Evolutionary conservation across 2,113 vertebrate genomes (phyloP).

Genomic region (Myotis davidii): DNA sequence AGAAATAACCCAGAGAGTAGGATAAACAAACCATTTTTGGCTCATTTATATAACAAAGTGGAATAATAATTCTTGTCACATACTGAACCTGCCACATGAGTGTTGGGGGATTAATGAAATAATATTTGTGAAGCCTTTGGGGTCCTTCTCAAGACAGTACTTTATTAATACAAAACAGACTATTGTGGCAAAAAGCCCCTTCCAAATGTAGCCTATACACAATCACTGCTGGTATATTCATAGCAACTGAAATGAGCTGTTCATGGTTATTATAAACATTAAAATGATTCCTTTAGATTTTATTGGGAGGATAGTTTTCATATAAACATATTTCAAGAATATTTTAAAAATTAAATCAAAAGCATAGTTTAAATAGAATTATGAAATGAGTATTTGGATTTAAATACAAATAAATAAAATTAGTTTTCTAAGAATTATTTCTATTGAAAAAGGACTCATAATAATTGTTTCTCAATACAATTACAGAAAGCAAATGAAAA

Average conservation of each 20-base stretch:
- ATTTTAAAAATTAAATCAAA: too few relatives aligned
- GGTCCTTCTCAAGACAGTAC: background rate
- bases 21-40: background rate
- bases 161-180: background rate
- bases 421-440: too few relatives aligned
- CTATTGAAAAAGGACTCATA: too few relatives aligned
- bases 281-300: too few relatives aligned
- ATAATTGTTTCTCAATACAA: too few relatives aligned
- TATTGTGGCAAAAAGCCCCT: background rate
- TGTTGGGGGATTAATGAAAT: slow-evolving; percentile 27
- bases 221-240: background rate
- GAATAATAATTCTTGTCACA: background rate
- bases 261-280: too few relatives aligned
- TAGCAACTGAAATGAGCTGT: background rate
- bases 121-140: slow-evolving; percentile 36
- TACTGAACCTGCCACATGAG: background rate
- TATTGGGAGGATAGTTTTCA: too few relatives aligned
- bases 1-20: background rate
- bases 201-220: background rate
- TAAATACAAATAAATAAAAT: too few relatives aligned
- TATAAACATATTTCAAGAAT: too few relatives aligned
- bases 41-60: background rate
- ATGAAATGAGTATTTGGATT: too few relatives aligned
- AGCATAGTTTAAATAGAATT: too few relatives aligned
- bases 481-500: too few relatives aligned